Evolutionary conservation across 2,888 invertebrate species (phyloP).

Genomic region (Microlaimidae sp.): DNA sequence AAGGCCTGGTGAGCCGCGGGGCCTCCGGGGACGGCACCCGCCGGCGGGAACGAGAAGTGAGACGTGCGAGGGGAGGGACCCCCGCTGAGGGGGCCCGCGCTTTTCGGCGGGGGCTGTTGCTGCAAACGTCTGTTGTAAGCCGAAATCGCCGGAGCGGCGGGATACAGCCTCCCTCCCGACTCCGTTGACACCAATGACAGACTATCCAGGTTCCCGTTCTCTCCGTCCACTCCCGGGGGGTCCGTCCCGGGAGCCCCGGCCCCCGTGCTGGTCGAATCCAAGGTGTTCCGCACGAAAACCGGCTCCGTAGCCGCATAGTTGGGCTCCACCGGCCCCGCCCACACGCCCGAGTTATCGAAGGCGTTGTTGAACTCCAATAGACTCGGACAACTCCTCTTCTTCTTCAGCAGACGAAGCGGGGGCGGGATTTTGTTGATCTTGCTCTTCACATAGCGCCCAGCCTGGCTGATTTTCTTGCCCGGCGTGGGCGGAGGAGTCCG

Average conservation of each 20-base stretch:
- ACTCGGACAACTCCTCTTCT: constrained; percentile 1
- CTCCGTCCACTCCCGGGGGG: too few relatives aligned
- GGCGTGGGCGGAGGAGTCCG: too few relatives aligned
- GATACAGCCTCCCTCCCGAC: too few relatives aligned
- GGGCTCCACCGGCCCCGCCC: not conserved
- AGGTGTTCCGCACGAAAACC: not conserved
- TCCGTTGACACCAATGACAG: too few relatives aligned
- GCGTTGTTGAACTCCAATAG: not conserved
- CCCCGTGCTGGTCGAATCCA: not conserved
- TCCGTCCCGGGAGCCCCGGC: not conserved
- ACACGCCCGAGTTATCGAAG: too few relatives aligned
- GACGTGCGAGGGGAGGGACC: not conserved
- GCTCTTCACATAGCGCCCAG: not conserved
- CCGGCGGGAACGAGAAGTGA: not conserved
- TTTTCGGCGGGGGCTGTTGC: not conserved
- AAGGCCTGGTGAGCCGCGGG: not conserved
- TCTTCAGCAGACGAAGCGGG: not conserved
- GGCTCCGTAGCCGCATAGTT: not conserved
- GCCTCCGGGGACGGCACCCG: not conserved
- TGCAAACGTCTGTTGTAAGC: too few relatives aligned
- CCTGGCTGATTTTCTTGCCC: too few relatives aligned
- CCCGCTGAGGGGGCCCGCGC: not conserved
- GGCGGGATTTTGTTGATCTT: not conserved
- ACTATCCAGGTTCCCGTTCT: too few relatives aligned
- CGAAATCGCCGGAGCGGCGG: too few relatives aligned